A percentile compares a stretch with the other conserved stretches of the same genome.
These are phyloP conservation scores for Pararge aegeria DNA, from an alignment of 1,140 invertebrate species.

Conservation along the genomic window DNA sequence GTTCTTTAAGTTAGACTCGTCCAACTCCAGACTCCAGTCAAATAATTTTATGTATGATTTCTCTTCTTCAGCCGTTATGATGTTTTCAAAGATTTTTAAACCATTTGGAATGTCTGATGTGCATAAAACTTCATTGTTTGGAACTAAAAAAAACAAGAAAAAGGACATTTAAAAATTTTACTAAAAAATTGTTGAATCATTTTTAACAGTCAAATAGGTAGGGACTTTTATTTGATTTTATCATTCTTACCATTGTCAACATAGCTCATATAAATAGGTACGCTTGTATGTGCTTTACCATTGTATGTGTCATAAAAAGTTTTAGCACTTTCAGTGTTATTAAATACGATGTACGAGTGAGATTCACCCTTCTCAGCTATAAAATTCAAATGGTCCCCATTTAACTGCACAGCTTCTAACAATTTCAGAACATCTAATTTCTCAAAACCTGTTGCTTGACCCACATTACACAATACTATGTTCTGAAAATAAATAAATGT, in stretches of 20 bases:
- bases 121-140: constrained; percentile 54
- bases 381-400: constrained; percentile 43
- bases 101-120: constrained; percentile 82
- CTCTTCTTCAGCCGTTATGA: constrained; percentile 88
- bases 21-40: constrained; percentile 81
- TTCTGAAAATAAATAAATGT: constrained; percentile 47
- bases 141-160: constrained; percentile 51
- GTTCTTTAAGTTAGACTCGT: constrained; percentile 86
- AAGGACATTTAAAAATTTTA: background rate
- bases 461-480: constrained; percentile 65
- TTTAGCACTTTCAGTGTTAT: constrained; percentile 35
- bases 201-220: too few relatives aligned
- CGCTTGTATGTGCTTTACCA: constrained; percentile 43
- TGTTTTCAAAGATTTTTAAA: constrained; percentile 86
- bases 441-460: constrained; percentile 62
- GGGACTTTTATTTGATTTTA: too few relatives aligned
- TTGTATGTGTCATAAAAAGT: constrained; percentile 50
- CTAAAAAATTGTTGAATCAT: background rate
- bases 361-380: constrained; percentile 65
- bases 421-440: constrained; percentile 45
- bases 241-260: constrained; percentile 57
- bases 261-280: constrained; percentile 58
- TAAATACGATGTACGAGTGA: constrained; percentile 57
- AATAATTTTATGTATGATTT: constrained; percentile 82
- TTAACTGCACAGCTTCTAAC: constrained; percentile 28